These are phyloP conservation scores for Pandion haliaetus DNA, from an alignment of 2,113 vertebrate species.

Conservation along the genomic window DNA sequence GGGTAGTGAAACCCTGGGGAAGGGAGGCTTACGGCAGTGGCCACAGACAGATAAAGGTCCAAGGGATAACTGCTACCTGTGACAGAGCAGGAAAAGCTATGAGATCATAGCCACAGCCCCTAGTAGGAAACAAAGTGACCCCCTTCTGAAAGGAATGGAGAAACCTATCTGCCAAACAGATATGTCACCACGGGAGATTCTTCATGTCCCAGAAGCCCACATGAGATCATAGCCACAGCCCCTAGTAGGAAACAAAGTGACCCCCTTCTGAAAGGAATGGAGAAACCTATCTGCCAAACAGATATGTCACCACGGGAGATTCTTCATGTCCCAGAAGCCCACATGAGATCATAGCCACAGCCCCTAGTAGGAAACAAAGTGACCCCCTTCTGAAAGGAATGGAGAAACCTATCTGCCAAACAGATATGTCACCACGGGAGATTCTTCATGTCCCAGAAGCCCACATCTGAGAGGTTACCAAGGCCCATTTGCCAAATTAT, in stretches of 20 bases:
- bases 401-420: not conserved
- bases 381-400: not conserved
- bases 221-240: not conserved
- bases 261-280: not conserved
- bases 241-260: not conserved
- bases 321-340: not conserved
- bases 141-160: not conserved
- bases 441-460: not conserved
- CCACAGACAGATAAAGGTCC: not conserved
- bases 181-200: not conserved
- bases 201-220: not conserved
- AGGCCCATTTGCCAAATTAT: not conserved
- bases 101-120: not conserved
- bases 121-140: not conserved
- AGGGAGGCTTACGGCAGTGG: not conserved
- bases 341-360: not conserved
- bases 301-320: not conserved
- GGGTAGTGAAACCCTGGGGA: not conserved
- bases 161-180: not conserved
- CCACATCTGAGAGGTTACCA: not conserved
- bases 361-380: not conserved
- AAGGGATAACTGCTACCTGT: not conserved
- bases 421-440: not conserved
- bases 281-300: not conserved
- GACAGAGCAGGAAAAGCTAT: not conserved